phyloP scores from a whole-genome alignment of 2,888 invertebrate species.

The Tyria jacobaeae region DNA sequence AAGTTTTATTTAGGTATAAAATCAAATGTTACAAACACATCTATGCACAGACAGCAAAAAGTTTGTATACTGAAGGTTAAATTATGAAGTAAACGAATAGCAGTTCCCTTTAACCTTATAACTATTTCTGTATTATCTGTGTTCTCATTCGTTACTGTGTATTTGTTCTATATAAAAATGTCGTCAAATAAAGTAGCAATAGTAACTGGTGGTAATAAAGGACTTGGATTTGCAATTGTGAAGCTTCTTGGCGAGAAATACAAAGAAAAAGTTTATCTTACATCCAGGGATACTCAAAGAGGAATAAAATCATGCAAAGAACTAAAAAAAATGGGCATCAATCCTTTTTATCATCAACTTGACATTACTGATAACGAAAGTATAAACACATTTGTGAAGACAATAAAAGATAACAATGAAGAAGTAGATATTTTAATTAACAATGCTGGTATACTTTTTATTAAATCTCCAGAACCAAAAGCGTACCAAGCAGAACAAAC shows the following conservation, averaged over 20 bases:
- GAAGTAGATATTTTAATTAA: conserved; percentile 91
- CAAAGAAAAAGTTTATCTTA: conserved; percentile 89
- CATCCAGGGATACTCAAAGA: conserved; percentile 87
- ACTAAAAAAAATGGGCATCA: conserved; percentile 80
- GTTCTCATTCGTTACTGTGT: neutral
- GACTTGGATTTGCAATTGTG: conserved; percentile 89
- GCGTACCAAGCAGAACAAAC: conserved; percentile 69
- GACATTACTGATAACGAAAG: conserved; percentile 88
- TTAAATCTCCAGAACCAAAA: conserved; percentile 70
- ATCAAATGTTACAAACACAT: neutral
- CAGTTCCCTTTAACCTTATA: conserved; percentile 2
- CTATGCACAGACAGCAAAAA: neutral
- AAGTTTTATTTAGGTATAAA: neutral
- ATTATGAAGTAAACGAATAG: too few species aligned
- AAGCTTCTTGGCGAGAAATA: conserved; percentile 88
- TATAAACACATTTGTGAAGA: conserved; percentile 83
- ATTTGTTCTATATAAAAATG: conserved; percentile 44
- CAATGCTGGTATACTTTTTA: conserved; percentile 88
- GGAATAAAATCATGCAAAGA: conserved; percentile 87
- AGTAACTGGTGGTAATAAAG: conserved; percentile 92
- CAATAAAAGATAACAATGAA: conserved; percentile 85
- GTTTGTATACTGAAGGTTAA: neutral
- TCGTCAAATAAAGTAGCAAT: conserved; percentile 65
- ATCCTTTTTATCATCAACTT: conserved; percentile 88
- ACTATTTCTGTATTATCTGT: neutral